Conservation (phyloP, 2,888 invertebrate species). For the Stenolophus ochropezus region DNA sequence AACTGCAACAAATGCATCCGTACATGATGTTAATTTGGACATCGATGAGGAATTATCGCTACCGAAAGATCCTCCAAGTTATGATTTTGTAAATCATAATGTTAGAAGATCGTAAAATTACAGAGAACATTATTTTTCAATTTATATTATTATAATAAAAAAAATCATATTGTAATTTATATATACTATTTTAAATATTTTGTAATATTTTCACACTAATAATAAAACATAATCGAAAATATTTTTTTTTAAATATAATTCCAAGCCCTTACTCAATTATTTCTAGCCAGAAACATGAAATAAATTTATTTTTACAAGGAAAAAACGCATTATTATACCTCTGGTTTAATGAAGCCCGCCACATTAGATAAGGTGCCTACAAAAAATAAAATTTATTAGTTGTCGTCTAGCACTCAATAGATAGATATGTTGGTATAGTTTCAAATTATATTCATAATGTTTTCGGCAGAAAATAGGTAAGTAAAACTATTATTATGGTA, state of each 20-base stretch:
- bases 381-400: neutral
- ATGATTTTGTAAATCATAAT: constrained; percentile 12
- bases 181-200: neutral
- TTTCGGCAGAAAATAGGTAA: neutral
- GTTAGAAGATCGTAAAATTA: neutral
- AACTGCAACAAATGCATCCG: neutral
- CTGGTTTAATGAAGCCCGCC: no score
- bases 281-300: no score
- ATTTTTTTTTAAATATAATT: neutral
- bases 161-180: neutral
- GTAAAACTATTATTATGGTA: no score
- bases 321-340: no score
- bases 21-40: neutral
- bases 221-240: neutral
- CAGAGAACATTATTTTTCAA: no score
- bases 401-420: neutral
- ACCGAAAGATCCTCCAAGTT: constrained; percentile 33
- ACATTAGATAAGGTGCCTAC: neutral
- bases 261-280: no score
- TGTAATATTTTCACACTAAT: neutral
- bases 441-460: neutral
- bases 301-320: no score
- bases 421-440: neutral
- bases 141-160: no score
- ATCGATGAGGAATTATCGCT: neutral